Conservation (phyloP, 1,140 invertebrate genomes). For the Pygmarrhopalites habei region DNA sequence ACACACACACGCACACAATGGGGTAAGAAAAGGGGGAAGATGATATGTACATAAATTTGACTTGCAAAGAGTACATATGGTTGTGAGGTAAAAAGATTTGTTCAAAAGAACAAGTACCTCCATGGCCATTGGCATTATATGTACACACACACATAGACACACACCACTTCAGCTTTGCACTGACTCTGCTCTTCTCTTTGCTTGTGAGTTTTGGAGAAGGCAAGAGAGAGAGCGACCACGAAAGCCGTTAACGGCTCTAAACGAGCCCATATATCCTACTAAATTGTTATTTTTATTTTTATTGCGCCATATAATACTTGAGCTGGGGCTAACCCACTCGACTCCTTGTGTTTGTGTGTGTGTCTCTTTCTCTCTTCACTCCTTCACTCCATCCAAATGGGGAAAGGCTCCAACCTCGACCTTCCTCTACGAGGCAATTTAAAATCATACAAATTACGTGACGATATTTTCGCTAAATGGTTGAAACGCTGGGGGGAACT, state of each 20-base stretch:
- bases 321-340: conserved; percentile 21
- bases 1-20: too few relatives aligned
- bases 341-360: not conserved
- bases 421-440: not conserved
- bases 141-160: too few relatives aligned
- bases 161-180: too few relatives aligned
- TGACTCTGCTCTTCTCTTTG: too few relatives aligned
- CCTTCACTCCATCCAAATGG: not conserved
- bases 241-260: conserved; percentile 32
- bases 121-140: too few relatives aligned
- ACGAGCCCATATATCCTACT: conserved; percentile 32
- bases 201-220: conserved; percentile 17
- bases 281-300: conserved; percentile 38
- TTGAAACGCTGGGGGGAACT: too few relatives aligned
- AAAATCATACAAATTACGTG: not conserved
- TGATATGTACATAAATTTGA: too few relatives aligned
- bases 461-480: not conserved
- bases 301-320: conserved; percentile 32
- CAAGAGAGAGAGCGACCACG: conserved; percentile 13
- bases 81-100: too few relatives aligned
- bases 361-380: not conserved
- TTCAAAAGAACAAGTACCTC: too few relatives aligned
- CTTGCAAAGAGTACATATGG: too few relatives aligned
- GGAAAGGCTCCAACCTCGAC: too few relatives aligned
- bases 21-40: too few relatives aligned